Percentiles rank a stretch among this genome's conserved stretches.
Evolutionary conservation across 2,888 invertebrate genomes (phyloP).

Genomic region (Colostygia pectinataria): DNA sequence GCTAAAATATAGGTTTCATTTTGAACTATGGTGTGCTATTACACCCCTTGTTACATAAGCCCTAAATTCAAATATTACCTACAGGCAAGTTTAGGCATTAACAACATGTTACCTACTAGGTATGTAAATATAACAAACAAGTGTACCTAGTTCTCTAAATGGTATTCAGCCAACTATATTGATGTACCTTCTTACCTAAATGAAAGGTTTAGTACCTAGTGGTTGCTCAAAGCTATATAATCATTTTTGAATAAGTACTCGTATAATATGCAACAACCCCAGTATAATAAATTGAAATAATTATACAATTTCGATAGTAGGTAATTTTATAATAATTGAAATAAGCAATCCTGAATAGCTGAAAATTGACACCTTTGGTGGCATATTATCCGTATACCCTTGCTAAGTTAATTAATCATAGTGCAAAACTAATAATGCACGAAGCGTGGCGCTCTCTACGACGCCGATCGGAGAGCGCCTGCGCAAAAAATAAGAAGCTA

Average conservation of each 20-base stretch:
- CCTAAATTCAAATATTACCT: constrained; percentile 57
- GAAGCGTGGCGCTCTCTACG: constrained; percentile 51
- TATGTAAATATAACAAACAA: neutral
- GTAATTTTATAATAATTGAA: constrained; percentile 18
- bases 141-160: too few species aligned
- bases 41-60: constrained; percentile 60
- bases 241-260: constrained; percentile 47
- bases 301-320: constrained; percentile 26
- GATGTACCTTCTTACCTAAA: too few species aligned
- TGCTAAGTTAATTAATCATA: constrained; percentile 68
- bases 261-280: constrained; percentile 49
- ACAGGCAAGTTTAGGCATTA: constrained; percentile 77
- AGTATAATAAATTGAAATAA: constrained; percentile 34
- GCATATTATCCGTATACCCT: constrained; percentile 72
- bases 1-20: constrained; percentile 48
- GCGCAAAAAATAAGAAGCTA: constrained; percentile 49
- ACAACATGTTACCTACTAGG: constrained; percentile 28
- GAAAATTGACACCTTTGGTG: constrained; percentile 66
- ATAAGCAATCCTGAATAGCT: constrained; percentile 53
- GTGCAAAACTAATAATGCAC: constrained; percentile 60
- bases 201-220: too few species aligned
- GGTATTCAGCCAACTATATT: too few species aligned
- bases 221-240: constrained; percentile 51
- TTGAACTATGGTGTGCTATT: constrained; percentile 55
- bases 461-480: constrained; percentile 40